Evolutionary conservation across 2,797 vertebrate genomes (phyloP), one percentile per base, ranked within the genome.

Genomic region (Gephyroberyx darwinii): DNA sequence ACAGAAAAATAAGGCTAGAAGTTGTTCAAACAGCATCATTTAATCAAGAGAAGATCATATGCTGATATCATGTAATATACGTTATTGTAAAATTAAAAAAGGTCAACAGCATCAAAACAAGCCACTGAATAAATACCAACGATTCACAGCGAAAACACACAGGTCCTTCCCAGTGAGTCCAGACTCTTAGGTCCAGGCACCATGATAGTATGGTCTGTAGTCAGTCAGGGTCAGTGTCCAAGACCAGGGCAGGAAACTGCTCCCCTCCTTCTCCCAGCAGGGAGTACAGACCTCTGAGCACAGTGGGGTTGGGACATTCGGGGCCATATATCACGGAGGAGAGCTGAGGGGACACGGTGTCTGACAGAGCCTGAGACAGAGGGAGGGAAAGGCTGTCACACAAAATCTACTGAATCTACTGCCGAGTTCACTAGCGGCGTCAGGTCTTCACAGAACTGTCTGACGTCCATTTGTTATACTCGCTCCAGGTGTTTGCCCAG

Each of bases 201-300:
- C n/a, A 12, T 3, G 54, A 58, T 43, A 52, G 60, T 16, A 13
- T 57, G 45, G 71, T 83, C 65, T 47, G 73, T 22, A 22, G 37
- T 88, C 84, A 92, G 41, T 89, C 87, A 6, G 83, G 62, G 37
- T 93, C 91, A 26, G 84, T 81, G 85, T 95, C 93, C 50, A 92
- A 78, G 45, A 95, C 88, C 12, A 92, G 59, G 3, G 91, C 84
- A 5, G 94, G 93, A 72, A 93, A 94, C 30, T 75, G 87, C 62
- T 86, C 55, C 30, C 94, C 93, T 76, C 93, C 93, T 74, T 94
- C 93, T 7, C 87, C 90, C 61, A 95, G 84, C 39, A 95, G 81
- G 5, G 92, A 94, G 81, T 94, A 94, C 17, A 92, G 12, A 51
- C 89, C 87, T 75, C 94, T 92, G 16, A 94, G 87, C 48, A 75